These are phyloP conservation scores for Ophion slaviceki DNA, from an alignment of 2,888 invertebrate genomes.

Conservation along the genomic window DNA sequence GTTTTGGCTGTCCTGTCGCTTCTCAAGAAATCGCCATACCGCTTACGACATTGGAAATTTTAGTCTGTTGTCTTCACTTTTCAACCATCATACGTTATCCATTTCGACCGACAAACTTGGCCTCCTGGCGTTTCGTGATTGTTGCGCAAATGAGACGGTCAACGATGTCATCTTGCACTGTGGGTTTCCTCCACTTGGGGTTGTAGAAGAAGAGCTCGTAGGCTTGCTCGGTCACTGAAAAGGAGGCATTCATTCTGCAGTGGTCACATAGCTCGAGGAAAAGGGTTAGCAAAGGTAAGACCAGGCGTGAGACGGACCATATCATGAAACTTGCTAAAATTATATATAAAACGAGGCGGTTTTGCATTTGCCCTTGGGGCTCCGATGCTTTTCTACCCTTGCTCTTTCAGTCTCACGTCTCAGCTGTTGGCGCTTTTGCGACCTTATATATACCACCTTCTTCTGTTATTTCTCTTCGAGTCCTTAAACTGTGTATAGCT, in stretches of 20 bases:
- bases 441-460: slow-evolving; percentile 39
- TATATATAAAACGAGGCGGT: slow-evolving; percentile 70
- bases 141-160: slow-evolving; percentile 26
- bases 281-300: slow-evolving; percentile 36
- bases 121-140: slow-evolving; percentile 53
- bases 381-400: slow-evolving; percentile 62
- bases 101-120: slow-evolving; percentile 49
- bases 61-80: slow-evolving; percentile 61
- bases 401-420: slow-evolving; percentile 42
- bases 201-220: slow-evolving; percentile 32
- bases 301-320: slow-evolving; percentile 32
- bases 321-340: slow-evolving; percentile 52
- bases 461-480: slow-evolving; percentile 53
- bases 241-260: slow-evolving; percentile 26
- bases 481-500: slow-evolving; percentile 19
- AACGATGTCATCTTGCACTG: slow-evolving; percentile 21
- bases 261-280: slow-evolving; percentile 11
- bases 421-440: slow-evolving; percentile 44
- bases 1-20: slow-evolving; percentile 14
- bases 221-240: slow-evolving; percentile 38
- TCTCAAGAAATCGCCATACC: slow-evolving; percentile 36
- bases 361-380: slow-evolving; percentile 64
- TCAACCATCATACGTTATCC: slow-evolving; percentile 55
- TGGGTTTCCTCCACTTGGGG: slow-evolving; percentile 15
- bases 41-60: slow-evolving; percentile 15